Conservation (phyloP, 2,797 vertebrate genomes). For the Cossypha dichroa region DNA sequence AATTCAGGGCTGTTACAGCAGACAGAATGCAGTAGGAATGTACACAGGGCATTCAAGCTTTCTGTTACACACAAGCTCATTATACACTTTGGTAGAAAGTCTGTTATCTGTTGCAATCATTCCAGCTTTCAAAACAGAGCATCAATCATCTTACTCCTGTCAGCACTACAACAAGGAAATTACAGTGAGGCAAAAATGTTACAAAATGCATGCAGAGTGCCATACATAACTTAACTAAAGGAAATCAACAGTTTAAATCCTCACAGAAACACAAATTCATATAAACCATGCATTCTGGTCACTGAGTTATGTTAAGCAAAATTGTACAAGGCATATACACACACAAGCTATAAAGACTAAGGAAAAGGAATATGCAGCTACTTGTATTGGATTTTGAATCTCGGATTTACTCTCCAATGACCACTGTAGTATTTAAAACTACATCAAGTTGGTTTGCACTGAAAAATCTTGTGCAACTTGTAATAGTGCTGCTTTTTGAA, state of each 20-base stretch:
- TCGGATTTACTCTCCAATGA: background rate
- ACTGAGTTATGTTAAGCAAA: background rate
- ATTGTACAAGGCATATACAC: background rate
- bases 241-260: background rate
- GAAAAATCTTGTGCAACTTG: background rate
- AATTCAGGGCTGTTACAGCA: background rate
- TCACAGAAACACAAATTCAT: background rate
- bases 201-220: background rate
- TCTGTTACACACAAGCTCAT: background rate
- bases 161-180: background rate
- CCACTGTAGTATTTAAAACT: background rate
- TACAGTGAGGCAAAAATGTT: background rate
- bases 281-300: constrained; percentile 2
- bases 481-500: background rate
- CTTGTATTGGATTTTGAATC: background rate
- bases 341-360: background rate
- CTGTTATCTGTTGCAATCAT: background rate
- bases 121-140: background rate
- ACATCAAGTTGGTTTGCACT: background rate
- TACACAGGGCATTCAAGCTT: background rate
- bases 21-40: background rate
- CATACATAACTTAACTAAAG: background rate
- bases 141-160: background rate
- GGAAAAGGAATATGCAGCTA: background rate
- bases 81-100: background rate